A percentile compares a stretch with the other conserved stretches of the same genome.
phyloP scores from a whole-genome alignment of 1,140 invertebrate species.

The Caerostris extrusa region DNA sequence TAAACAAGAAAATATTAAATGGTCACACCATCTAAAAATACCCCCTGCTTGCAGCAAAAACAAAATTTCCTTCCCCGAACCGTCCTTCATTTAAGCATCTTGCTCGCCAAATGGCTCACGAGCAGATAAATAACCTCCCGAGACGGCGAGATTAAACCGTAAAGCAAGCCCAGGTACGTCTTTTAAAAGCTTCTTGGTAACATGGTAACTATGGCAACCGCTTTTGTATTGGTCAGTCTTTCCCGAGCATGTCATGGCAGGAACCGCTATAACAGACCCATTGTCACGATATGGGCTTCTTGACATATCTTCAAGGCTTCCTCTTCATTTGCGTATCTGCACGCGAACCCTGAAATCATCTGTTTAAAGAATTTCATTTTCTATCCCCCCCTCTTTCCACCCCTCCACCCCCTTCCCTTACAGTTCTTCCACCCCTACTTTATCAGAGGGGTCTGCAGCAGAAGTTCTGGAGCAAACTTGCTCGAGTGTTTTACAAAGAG shows the following conservation, averaged over 20 bases:
- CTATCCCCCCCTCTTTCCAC: not conserved
- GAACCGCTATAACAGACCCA: not conserved
- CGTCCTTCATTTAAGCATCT: not conserved
- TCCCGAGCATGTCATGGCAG: slow-evolving; percentile 25
- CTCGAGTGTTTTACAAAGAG: slow-evolving; percentile 2
- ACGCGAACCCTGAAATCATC: slow-evolving; percentile 33
- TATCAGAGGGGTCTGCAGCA: not conserved
- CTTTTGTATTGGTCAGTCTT: slow-evolving; percentile 64
- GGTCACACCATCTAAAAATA: not conserved
- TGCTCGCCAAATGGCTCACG: slow-evolving; percentile 9
- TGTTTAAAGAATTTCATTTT: slow-evolving; percentile 64
- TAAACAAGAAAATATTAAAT: slow-evolving; percentile 4
- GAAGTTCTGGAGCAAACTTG: not conserved
- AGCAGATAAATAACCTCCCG: slow-evolving; percentile 22
- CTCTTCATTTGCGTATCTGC: slow-evolving; percentile 56
- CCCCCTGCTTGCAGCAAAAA: not conserved
- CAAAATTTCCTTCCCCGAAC: not conserved
- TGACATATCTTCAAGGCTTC: slow-evolving; percentile 53
- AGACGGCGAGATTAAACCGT: slow-evolving; percentile 59
- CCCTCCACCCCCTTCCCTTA: too few species aligned
- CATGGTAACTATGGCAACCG: slow-evolving; percentile 36
- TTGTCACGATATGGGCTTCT: slow-evolving; percentile 60
- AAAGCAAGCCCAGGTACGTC: slow-evolving; percentile 47
- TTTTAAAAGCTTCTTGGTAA: slow-evolving; percentile 52
- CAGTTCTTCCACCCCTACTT: not conserved